Percentiles rank a stretch among this genome's conserved stretches.
phyloP scores from a whole-genome alignment of 2,888 invertebrate species.

The Liposcelis brunnea region DNA sequence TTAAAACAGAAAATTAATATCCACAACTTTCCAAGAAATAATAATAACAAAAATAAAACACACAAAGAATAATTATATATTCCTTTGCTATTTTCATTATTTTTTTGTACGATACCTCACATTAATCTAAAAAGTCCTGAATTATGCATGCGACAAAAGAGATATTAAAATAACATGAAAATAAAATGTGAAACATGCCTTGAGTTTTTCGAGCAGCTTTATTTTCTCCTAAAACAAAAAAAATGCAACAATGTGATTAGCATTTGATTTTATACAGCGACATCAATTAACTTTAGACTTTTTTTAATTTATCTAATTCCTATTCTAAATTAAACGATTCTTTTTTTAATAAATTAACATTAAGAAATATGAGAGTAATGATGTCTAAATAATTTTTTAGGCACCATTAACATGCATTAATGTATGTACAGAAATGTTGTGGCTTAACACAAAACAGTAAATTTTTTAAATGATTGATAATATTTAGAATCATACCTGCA shows the following conservation, averaged over 20 bases:
- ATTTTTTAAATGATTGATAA: background rate
- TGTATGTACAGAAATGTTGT: background rate
- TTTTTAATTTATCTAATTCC: background rate
- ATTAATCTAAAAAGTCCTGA: slow-evolving; percentile 4
- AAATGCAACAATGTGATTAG: slow-evolving; percentile 14
- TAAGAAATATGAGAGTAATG: no score
- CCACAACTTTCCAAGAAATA: slow-evolving; percentile 10
- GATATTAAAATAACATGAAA: slow-evolving; percentile 20
- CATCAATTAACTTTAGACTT: background rate
- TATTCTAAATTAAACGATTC: no score
- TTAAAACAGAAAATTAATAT: background rate
- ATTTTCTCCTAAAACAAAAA: slow-evolving; percentile 39
- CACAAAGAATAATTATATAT: no score
- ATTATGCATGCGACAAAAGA: slow-evolving; percentile 10
- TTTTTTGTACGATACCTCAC: slow-evolving; percentile 8
- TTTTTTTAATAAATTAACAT: no score
- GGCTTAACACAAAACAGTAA: background rate
- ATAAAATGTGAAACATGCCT: slow-evolving; percentile 37
- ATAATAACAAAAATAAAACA: slow-evolving; percentile 11
- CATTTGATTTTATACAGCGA: no score
- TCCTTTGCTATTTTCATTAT: slow-evolving; percentile 4
- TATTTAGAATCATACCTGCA: no score
- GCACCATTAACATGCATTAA: no score
- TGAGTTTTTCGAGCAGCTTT: slow-evolving; percentile 37
- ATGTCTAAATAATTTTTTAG: no score